Evolutionary conservation across 2,888 invertebrate genomes (phyloP).

Genomic region (Limnephilus lunatus): DNA sequence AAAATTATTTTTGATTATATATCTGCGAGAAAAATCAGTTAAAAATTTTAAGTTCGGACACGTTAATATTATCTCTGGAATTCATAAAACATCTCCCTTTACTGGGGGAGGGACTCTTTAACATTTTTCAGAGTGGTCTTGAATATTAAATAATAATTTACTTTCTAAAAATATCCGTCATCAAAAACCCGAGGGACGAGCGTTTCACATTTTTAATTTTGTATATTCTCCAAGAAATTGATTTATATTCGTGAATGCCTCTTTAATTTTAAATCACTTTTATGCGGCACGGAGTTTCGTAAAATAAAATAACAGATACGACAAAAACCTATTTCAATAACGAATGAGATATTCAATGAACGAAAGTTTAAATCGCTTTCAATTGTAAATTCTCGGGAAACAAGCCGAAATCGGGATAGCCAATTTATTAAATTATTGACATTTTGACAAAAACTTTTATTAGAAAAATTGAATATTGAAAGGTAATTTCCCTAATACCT

Average conservation of each 20-base stretch:
- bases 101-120: neutral
- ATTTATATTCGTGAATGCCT: conserved; percentile 2
- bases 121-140: neutral
- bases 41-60: neutral
- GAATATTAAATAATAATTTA: neutral
- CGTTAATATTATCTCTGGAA: neutral
- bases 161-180: neutral
- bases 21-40: no score
- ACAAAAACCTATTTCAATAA: neutral
- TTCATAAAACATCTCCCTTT: neutral
- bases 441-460: neutral
- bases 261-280: neutral
- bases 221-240: neutral
- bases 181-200: neutral
- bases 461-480: neutral
- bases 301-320: neutral
- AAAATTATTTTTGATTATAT: no score
- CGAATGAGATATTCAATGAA: neutral
- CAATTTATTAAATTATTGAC: neutral
- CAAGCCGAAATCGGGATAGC: neutral
- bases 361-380: neutral
- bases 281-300: neutral
- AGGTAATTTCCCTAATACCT: neutral
- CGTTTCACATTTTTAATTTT: neutral
- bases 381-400: neutral